Evolutionary conservation across 1,140 invertebrate species (phyloP), one percentile per base, ranked within the genome.

Genomic region (Colletes latitarsis): DNA sequence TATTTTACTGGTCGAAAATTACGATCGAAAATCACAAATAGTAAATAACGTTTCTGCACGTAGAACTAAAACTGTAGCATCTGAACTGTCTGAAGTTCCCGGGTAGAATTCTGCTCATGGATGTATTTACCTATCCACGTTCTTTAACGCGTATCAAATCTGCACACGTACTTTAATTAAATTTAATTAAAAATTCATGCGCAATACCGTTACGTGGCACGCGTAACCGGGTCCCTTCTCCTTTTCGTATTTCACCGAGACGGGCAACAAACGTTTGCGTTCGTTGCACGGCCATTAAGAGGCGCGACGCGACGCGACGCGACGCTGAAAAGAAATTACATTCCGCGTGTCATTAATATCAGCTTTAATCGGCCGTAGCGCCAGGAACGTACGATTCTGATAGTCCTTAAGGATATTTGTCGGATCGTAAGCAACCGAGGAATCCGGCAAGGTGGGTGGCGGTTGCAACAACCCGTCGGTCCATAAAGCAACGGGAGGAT

Each of bases 371-470:
- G 60, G n/a, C 43, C 21, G 15, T 10, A 5, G 1, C 21, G 57
- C 3, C n/a, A 62, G 41, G 39, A 77, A 78, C 39, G 55, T 55
- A 67, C 75, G 62, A 77, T 77, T 76, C 49, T 14, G 55, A 52
- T 60, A 46, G 67, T 67, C 68, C 58, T 78, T 67, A 73, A 82
- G 76, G 76, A 67, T 78, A 78, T 82, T 82, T 78, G 81, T 78
- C 68, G 81, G 81, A 77, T 66, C 68, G 67, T 81, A 77, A 77
- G 66, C 73, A 75, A 69, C 79, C 75, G 53, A 72, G 81, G 81
- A 82, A 82, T 82, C 60, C 69, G 4, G 21, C 19, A n/a, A 67
- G 49, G 64, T 60, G 75, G 57, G 60, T n/a, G 68, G 60, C 30
- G 55, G 67, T 82, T 73, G 21, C 69, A 72, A n/a, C 63, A 73